These are phyloP conservation scores for Spea bombifrons DNA, from an alignment of 2,113 vertebrate species.

Conservation along the genomic window DNA sequence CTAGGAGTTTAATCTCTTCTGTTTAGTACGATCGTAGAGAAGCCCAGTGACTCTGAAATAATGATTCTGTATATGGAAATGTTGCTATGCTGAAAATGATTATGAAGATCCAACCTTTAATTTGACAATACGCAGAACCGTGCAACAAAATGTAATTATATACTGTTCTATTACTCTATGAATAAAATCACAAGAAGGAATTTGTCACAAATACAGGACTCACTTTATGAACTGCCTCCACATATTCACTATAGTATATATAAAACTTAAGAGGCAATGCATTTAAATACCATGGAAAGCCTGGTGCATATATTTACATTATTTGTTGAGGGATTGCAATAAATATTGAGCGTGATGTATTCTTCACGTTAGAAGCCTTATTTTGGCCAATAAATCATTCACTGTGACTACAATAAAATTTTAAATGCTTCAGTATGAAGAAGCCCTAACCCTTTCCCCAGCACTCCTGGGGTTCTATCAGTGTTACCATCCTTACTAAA, in stretches of 20 bases:
- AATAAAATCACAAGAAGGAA: conserved; percentile 1
- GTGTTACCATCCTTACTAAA: too few relatives aligned
- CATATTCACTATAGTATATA: conserved; percentile 28
- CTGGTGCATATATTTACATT: conserved; percentile 35
- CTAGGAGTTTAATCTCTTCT: conserved; percentile 27
- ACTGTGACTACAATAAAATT: conserved; percentile 27
- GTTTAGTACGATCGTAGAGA: conserved; percentile 20
- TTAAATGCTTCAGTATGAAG: conserved; percentile 4
- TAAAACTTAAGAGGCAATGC: conserved; percentile 31
- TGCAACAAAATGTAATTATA: conserved; percentile 24
- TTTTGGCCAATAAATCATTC: conserved; percentile 24
- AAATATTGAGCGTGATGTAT: conserved; percentile 17
- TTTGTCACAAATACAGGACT: not conserved
- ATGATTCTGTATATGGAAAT: conserved; percentile 22
- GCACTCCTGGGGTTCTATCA: too few relatives aligned
- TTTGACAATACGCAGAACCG: conserved; percentile 24
- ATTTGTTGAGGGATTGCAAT: conserved; percentile 18
- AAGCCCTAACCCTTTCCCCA: too few relatives aligned
- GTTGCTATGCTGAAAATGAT: conserved; percentile 24
- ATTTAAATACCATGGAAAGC: conserved; percentile 31
- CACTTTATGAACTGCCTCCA: conserved; percentile 16
- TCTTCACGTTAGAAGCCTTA: conserved; percentile 11
- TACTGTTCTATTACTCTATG: conserved; percentile 5
- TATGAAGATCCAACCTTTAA: conserved; percentile 28
- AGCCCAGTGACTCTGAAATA: conserved; percentile 29